Base-by-base conservation (phyloP, 2,888 invertebrate species). In the Elmis aenea region DNA sequence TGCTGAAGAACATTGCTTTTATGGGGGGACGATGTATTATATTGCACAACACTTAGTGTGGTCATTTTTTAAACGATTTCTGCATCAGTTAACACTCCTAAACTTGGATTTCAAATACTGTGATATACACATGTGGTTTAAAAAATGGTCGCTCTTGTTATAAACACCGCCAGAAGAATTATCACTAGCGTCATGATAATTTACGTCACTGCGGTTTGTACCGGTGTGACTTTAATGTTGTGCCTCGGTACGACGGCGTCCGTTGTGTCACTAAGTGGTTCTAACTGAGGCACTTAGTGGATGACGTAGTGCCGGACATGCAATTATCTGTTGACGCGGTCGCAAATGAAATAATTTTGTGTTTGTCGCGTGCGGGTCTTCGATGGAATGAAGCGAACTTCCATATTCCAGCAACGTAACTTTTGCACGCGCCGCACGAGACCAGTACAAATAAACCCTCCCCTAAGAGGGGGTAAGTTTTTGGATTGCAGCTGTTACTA, bases 1-100 rank as follows among this genome's bases (percentile, higher is more conserved):
- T 77, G 77, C 58, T 79, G 79, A 50, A 80, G 74, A 68, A 81
- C 75, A 73, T 79, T 79, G 69, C 75, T 62, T 59, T 76, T 76
- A 59, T 68, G 68, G 54, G 74, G 68, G 49, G 72, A 69, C 50
- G 75, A 72, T 67, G 75, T 74, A 67, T 72, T 74, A 60, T 76
- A 75, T 57, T 75, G 73, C 45, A 76, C 75, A 45, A 76, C 73
- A 60, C 75, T 73, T 52, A 77, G 69, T 46, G 76, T 72, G 59
- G 73, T 74, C 75, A 74, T 74, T 67, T 67, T 64, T 37, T 22
- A 24, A 22, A 15, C 10, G 10, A 18, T 15, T 12, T 20, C 16
- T 23, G 33, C 26, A 26, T 38, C 26, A 23, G 25, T 27, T 36
- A 29, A 28, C 29, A 12, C 11, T 11, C 23, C 13, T n/a, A 15